phyloP scores from a whole-genome alignment of 2,888 invertebrate species.

The Mesoligia furuncula region DNA sequence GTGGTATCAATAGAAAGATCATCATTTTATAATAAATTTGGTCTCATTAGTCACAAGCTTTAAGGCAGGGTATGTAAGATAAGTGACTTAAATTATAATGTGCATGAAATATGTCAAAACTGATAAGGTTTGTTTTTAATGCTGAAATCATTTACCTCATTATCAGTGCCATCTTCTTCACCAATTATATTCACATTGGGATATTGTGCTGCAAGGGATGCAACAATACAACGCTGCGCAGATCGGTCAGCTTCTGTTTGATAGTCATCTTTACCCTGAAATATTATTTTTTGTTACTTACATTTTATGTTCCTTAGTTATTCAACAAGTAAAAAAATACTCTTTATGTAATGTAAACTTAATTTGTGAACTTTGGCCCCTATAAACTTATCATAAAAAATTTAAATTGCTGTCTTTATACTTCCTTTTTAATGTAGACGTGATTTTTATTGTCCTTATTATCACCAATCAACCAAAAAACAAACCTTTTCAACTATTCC shows the following conservation, averaged over 20 bases:
- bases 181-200: constrained; percentile 96
- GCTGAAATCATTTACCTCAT: constrained; percentile 86
- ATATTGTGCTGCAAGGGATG: constrained; percentile 95
- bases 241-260: constrained; percentile 99
- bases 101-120: neutral
- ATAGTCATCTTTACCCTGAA: constrained; percentile 96
- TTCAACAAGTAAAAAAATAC: constrained; percentile 1
- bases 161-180: constrained; percentile 94
- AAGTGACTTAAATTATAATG: neutral
- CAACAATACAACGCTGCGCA: constrained; percentile 97
- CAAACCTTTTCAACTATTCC: constrained; percentile 97
- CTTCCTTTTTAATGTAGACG: neutral
- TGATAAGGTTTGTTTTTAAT: neutral
- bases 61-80: neutral
- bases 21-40: neutral
- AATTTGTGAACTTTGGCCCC: constrained; percentile 42
- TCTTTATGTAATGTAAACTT: neutral
- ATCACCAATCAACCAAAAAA: neutral
- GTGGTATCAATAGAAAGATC: neutral
- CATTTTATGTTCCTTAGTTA: neutral
- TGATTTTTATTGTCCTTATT: neutral
- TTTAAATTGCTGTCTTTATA: neutral
- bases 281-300: constrained; percentile 26
- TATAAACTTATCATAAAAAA: neutral
- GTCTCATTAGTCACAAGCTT: neutral